phyloP scores from a whole-genome alignment of 1,140 invertebrate species.

The Mylabris phalerata region DNA sequence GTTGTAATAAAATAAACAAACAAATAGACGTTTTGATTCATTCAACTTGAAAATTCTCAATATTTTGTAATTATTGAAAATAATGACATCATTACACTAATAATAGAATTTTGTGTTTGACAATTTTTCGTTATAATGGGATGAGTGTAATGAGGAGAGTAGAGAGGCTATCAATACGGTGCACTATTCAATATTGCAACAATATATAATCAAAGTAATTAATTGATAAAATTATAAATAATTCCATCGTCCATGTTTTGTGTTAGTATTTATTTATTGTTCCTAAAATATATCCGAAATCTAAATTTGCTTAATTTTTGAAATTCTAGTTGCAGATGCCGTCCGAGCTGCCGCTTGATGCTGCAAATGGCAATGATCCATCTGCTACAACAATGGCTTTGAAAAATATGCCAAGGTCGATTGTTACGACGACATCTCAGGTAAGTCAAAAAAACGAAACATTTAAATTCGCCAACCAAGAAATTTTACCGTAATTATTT shows the following conservation, averaged over 20 bases:
- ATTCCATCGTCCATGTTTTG: neutral
- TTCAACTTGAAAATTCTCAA: too few species aligned
- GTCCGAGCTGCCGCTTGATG: slow-evolving; percentile 30
- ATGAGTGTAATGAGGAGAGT: neutral
- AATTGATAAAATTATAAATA: neutral
- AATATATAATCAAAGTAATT: neutral
- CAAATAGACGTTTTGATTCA: too few species aligned
- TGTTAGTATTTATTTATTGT: too few species aligned
- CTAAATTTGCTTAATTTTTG: too few species aligned
- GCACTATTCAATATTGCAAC: neutral
- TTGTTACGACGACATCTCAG: slow-evolving; percentile 32
- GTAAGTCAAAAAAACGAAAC: slow-evolving; percentile 12
- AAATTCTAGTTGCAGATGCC: slow-evolving; percentile 31
- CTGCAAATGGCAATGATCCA: slow-evolving; percentile 29
- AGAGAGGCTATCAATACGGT: neutral
- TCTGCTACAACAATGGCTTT: slow-evolving; percentile 24
- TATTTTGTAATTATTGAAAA: too few species aligned
- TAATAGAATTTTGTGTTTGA: too few species aligned
- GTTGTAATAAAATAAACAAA: too few species aligned
- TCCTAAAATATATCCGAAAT: too few species aligned
- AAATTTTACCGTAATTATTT: too few species aligned
- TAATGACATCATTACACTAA: too few species aligned
- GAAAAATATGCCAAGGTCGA: slow-evolving; percentile 24
- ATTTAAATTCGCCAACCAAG: too few species aligned
- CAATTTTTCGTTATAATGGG: neutral